phyloP scores from a whole-genome alignment of 2,888 invertebrate genomes.

The Gymnosoma rotundatum region DNA sequence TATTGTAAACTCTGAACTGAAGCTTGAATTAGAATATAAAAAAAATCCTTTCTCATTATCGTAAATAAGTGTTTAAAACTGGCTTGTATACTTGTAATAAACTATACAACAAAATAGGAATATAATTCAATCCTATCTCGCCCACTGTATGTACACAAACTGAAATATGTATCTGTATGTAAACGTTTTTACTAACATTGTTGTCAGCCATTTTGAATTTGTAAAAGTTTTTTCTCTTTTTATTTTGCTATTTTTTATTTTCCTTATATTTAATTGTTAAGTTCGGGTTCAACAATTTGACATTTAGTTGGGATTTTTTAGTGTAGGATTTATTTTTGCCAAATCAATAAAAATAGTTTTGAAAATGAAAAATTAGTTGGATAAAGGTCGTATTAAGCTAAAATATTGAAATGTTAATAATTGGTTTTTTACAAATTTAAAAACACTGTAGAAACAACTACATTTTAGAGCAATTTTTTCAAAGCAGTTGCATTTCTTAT shows the following conservation, averaged over 20 bases:
- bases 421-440: no score
- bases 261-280: slow-evolving; percentile 15
- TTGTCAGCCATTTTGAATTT: slow-evolving; percentile 80
- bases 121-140: no score
- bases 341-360: slow-evolving; percentile 44
- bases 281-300: slow-evolving; percentile 54
- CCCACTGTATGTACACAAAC: neutral
- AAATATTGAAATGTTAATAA: no score
- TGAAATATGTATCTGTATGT: neutral
- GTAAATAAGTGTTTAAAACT: no score
- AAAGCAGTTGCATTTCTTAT: no score
- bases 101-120: no score
- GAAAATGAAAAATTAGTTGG: neutral
- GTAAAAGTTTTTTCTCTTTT: slow-evolving; percentile 15
- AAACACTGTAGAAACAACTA: no score
- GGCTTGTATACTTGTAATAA: no score
- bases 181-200: slow-evolving; percentile 69
- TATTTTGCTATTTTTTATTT: neutral
- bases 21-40: no score
- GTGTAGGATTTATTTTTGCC: slow-evolving; percentile 36
- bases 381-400: slow-evolving; percentile 30
- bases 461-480: no score
- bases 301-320: slow-evolving; percentile 53
- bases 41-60: no score
- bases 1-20: no score